These are phyloP conservation scores for Aythya baeri DNA, from an alignment of 2,113 vertebrate species.

Conservation along the genomic window DNA sequence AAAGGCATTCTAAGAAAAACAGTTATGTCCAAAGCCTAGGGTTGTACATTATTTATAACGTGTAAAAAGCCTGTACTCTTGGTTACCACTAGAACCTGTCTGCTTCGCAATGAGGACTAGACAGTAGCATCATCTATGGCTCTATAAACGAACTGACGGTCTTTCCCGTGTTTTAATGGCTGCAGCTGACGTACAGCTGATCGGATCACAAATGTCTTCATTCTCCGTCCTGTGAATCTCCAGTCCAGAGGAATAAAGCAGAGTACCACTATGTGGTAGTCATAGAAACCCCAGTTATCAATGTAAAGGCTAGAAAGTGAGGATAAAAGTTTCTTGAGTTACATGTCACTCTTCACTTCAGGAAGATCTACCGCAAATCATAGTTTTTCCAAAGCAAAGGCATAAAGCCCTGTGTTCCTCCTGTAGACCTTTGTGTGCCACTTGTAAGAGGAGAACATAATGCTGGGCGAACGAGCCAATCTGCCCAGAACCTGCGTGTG, in stretches of 20 bases:
- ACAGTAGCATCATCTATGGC: background rate
- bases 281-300: slow-evolving; percentile 46
- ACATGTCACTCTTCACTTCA: background rate
- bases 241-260: background rate
- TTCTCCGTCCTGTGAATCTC: background rate
- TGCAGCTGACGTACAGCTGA: slow-evolving; percentile 2
- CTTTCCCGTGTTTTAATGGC: slow-evolving; percentile 24
- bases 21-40: background rate
- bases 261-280: background rate
- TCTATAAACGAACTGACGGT: background rate
- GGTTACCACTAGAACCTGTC: background rate
- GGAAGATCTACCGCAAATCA: background rate
- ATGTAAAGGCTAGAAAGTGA: slow-evolving; percentile 26
- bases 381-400: background rate
- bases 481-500: background rate
- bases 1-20: background rate
- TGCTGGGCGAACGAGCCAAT: background rate
- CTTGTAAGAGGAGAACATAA: background rate
- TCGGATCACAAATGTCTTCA: background rate
- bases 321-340: slow-evolving; percentile 39
- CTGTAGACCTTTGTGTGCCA: background rate
- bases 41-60: background rate
- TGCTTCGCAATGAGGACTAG: background rate
- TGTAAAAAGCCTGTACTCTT: background rate
- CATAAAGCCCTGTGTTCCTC: background rate